Base-by-base conservation (phyloP, 2,888 invertebrate genomes). In the Papilio protenor region DNA sequence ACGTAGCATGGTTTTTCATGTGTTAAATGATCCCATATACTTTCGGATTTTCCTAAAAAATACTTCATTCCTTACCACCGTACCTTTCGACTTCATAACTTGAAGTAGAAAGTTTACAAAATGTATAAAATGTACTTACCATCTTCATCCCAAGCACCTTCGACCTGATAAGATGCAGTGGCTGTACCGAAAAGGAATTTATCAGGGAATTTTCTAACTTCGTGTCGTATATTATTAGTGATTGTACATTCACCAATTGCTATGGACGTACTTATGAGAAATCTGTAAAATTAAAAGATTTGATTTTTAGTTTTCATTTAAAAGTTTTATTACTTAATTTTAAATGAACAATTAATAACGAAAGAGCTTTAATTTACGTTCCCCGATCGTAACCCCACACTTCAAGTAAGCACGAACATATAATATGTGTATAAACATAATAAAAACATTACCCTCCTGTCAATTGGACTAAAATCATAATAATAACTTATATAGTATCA, bases 11-110 rank as follows among this genome's bases (percentile, higher is more conserved):
- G 87, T 1, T 83, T 61, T 14, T 75, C 77, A 64, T 96, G 96
- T 1, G 95, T 93, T 82, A 95, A 88, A 75, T 87, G 90, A 86
- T 96, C 96, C 96, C 96, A 96, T 79, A 96, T 96, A 77, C 92
- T 95, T 87, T 93, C 92, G 1, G 94, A 89, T 86, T 95, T 95
- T 40, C 95, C 95, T 91, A 78, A 14, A 64, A 75, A 3, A 23
- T 11, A 23, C 1, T 16, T 11, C 33, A 27, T 61, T 27, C n/a
- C n/a, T n/a, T n/a, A n/a, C n/a, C n/a, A n/a, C n/a, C n/a, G n/a
- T n/a, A n/a, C n/a, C n/a, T n/a, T n/a, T n/a, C n/a, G n/a, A n/a
- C n/a, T n/a, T n/a, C 12, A 6, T 61, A 11, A 61, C 12, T 14
- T 61, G 2, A 12, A 61, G 27, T 61, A 61, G 33, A 27, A 27